These are phyloP conservation scores for Orussus abietinus DNA, from an alignment of 1,140 invertebrate species.

Conservation along the genomic window DNA sequence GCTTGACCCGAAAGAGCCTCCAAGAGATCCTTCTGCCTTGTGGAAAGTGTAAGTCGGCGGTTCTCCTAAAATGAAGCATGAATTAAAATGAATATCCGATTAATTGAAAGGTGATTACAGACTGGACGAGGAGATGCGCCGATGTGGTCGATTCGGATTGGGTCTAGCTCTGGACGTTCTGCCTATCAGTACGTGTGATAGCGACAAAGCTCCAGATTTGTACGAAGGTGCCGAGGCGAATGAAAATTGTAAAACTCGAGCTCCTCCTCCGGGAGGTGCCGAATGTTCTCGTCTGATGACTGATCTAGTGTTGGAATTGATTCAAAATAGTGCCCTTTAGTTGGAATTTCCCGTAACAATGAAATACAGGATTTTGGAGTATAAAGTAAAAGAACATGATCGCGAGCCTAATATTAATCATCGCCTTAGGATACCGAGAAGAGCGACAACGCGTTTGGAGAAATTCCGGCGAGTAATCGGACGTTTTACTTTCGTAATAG, in stretches of 20 bases:
- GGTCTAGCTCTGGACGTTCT: slow-evolving; percentile 68
- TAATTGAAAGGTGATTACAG: slow-evolving; percentile 32
- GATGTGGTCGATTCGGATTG: slow-evolving; percentile 63
- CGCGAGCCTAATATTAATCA: too few relatives aligned
- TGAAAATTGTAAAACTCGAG: slow-evolving; percentile 16
- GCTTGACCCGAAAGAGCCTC: slow-evolving; percentile 47
- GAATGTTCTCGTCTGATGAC: slow-evolving; percentile 49
- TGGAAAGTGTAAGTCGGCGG: slow-evolving; percentile 57
- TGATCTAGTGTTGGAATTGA: slow-evolving; percentile 45
- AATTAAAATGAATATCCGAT: too few relatives aligned
- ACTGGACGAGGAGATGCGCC: slow-evolving; percentile 62
- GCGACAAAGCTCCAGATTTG: slow-evolving; percentile 66
- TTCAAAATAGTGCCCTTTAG: slow-evolving; percentile 43
- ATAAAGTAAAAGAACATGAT: too few relatives aligned
- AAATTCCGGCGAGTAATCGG: too few relatives aligned
- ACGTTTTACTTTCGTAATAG: slow-evolving; percentile 1
- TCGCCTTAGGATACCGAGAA: too few relatives aligned
- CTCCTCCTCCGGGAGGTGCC: slow-evolving; percentile 39
- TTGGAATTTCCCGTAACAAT: slow-evolving; percentile 5
- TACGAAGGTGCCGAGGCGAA: slow-evolving; percentile 54
- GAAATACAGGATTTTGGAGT: background rate
- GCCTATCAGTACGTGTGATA: slow-evolving; percentile 68
- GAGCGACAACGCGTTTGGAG: too few relatives aligned
- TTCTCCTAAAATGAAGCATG: too few relatives aligned
- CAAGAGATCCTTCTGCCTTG: slow-evolving; percentile 47